phyloP scores from a whole-genome alignment of 2,113 vertebrate genomes.

The Passer domesticus region DNA sequence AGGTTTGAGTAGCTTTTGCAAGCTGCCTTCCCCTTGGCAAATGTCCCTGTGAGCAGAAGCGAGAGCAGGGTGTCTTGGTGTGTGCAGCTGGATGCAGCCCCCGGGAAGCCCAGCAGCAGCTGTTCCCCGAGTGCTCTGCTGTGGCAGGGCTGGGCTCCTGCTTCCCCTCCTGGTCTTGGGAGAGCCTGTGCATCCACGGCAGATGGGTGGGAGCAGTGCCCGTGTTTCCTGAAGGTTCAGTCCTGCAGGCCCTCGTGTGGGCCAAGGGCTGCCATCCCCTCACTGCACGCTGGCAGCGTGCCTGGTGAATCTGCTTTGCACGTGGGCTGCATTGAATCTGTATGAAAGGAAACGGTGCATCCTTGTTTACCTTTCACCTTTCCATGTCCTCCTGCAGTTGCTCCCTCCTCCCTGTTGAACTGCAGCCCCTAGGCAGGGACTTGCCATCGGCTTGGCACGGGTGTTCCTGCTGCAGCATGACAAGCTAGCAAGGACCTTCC shows the following conservation, averaged over 20 bases:
- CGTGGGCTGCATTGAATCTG: rapidly evolving
- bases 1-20: slow-evolving; percentile 5
- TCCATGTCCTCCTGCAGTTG: background rate
- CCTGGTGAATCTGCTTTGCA: background rate
- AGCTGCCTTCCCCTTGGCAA: slow-evolving; percentile 19
- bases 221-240: rapidly evolving
- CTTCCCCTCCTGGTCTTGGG: background rate
- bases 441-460: rapidly evolving
- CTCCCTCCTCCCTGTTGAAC: background rate
- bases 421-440: background rate
- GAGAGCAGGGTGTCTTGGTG: background rate
- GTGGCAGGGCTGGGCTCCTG: background rate
- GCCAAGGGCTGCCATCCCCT: background rate
- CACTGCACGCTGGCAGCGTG: rapidly evolving
- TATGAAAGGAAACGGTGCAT: background rate
- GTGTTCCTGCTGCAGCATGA: background rate
- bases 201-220: background rate
- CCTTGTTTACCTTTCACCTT: background rate
- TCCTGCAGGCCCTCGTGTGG: background rate
- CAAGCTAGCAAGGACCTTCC: background rate
- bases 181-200: rapidly evolving
- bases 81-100: background rate
- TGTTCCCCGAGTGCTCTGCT: background rate
- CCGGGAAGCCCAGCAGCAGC: background rate
- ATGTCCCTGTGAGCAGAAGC: background rate